These are phyloP conservation scores for Rhynchonycteris naso DNA, from an alignment of 2,797 vertebrate species.

Conservation along the genomic window DNA sequence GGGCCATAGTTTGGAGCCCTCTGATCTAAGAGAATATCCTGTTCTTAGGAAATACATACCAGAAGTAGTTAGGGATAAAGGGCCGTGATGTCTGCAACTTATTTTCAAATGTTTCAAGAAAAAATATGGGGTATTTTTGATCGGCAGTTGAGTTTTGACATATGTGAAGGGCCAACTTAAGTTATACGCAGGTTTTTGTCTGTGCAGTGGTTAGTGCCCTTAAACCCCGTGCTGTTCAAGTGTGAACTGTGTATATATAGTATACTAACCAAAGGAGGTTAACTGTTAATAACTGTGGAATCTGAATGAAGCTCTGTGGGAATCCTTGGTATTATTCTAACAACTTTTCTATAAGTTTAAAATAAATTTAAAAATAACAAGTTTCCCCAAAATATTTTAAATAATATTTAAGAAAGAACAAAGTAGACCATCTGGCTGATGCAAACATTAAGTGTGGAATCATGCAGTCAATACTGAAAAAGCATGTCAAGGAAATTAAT, in stretches of 20 bases:
- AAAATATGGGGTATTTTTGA: neutral
- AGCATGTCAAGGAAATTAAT: neutral
- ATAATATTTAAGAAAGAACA: neutral
- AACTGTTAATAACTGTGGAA: neutral
- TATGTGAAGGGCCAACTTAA: neutral
- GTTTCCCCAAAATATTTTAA: neutral
- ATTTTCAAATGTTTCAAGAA: neutral
- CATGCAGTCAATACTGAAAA: neutral
- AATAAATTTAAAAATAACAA: conserved; percentile 47
- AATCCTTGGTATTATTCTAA: neutral
- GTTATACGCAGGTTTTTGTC: neutral
- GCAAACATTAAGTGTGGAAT: too few species aligned
- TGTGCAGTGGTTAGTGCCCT: neutral
- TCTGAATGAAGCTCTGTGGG: neutral
- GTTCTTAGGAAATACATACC: neutral
- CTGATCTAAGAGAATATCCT: neutral
- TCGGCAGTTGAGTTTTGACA: neutral
- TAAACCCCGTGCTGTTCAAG: neutral
- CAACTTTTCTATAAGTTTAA: conserved; percentile 28
- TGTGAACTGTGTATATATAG: neutral
- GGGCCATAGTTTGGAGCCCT: too few species aligned
- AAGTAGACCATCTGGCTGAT: neutral
- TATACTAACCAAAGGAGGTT: neutral
- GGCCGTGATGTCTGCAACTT: neutral
- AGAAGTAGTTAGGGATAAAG: neutral